These are phyloP conservation scores for Synergus laeviventris DNA, from an alignment of 2,888 invertebrate genomes.

Conservation along the genomic window DNA sequence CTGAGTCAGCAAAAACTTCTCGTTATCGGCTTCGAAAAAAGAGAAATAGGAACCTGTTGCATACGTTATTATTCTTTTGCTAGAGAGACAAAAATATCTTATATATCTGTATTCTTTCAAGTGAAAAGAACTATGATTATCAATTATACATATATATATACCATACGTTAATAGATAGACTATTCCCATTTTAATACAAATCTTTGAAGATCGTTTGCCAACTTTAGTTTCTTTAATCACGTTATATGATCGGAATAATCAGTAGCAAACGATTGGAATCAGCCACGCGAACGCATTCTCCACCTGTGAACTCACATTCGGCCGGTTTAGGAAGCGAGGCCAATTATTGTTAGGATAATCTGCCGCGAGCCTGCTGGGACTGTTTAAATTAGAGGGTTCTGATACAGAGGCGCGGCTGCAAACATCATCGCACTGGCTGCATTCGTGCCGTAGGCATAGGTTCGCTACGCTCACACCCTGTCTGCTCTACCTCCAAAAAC, in stretches of 20 bases:
- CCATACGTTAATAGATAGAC: too few species aligned
- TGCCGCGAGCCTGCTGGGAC: constrained; percentile 70
- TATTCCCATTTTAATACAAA: background rate
- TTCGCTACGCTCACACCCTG: constrained; percentile 44
- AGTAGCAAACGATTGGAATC: constrained; percentile 45
- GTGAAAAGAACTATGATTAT: too few species aligned
- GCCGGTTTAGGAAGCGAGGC: constrained; percentile 60
- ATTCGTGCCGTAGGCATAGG: constrained; percentile 42
- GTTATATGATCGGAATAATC: background rate
- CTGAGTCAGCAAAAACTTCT: constrained; percentile 67
- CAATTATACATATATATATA: too few species aligned
- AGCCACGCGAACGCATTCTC: constrained; percentile 57
- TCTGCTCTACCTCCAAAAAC: constrained; percentile 10
- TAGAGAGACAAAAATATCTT: background rate
- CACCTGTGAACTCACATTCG: constrained; percentile 59
- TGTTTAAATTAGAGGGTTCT: constrained; percentile 69
- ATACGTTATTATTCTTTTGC: background rate
- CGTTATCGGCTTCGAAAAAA: constrained; percentile 64
- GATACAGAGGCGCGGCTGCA: constrained; percentile 60
- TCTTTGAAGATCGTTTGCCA: background rate
- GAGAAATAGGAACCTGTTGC: constrained; percentile 62
- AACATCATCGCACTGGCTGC: constrained; percentile 62
- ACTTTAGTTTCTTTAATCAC: background rate
- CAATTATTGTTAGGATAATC: constrained; percentile 73
- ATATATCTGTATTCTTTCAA: too few species aligned